These are phyloP conservation scores for Eledona agricola DNA, from an alignment of 2,888 invertebrate genomes.

Conservation along the genomic window DNA sequence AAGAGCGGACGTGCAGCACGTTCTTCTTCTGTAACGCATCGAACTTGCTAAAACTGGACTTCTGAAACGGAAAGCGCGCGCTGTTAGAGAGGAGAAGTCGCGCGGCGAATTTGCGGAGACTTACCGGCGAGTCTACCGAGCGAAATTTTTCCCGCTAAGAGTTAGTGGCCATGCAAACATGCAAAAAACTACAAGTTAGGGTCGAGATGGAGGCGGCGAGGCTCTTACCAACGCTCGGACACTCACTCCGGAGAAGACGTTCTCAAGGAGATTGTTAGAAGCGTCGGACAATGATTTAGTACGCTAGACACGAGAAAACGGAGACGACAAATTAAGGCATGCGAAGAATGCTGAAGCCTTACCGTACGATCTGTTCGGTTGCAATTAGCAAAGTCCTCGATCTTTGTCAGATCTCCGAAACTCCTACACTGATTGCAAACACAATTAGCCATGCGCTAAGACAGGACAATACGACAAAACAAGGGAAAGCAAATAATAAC, in stretches of 20 bases:
- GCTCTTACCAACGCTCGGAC: conserved; percentile 71
- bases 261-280: conserved; percentile 57
- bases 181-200: conserved; percentile 39
- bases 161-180: conserved; percentile 50
- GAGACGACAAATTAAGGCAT: conserved; percentile 47
- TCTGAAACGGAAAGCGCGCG: conserved; percentile 68
- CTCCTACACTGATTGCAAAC: conserved; percentile 66
- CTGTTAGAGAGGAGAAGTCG: no score
- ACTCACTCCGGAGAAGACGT: conserved; percentile 68
- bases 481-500: conserved; percentile 31
- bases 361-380: conserved; percentile 16
- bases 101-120: no score
- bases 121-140: conserved; percentile 20
- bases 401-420: conserved; percentile 69
- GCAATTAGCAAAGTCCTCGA: conserved; percentile 58
- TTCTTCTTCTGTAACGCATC: conserved; percentile 76
- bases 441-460: conserved; percentile 27
- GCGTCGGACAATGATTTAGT: conserved; percentile 67
- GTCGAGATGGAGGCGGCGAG: conserved; percentile 34
- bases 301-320: conserved; percentile 61
- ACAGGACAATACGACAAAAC: conserved; percentile 32
- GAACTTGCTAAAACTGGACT: conserved; percentile 80
- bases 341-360: conserved; percentile 22
- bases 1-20: conserved; percentile 72
- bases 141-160: conserved; percentile 53